Percentiles rank a stretch among this genome's conserved stretches.
phyloP scores from a whole-genome alignment of 2,888 invertebrate genomes.

The Plebejus melissa region DNA sequence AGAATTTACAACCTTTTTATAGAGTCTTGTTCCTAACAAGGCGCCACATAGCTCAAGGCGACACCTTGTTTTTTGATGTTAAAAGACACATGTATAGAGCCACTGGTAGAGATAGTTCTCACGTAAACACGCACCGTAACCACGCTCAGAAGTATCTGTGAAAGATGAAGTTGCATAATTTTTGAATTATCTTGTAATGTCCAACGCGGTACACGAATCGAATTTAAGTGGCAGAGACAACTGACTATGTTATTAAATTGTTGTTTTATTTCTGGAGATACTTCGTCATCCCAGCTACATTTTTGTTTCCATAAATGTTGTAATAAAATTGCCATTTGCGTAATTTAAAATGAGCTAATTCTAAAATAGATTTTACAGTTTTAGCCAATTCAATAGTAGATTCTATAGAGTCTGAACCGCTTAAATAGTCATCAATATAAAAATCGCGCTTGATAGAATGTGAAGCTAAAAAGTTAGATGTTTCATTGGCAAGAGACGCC shows the following conservation, averaged over 20 bases:
- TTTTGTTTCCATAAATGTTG: not conserved
- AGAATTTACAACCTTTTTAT: too few species aligned
- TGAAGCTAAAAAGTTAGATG: too few species aligned
- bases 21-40: too few species aligned
- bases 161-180: too few species aligned
- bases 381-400: not conserved
- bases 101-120: too few species aligned
- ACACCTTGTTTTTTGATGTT: too few species aligned
- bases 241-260: not conserved
- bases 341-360: conserved; percentile 24
- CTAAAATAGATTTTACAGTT: not conserved
- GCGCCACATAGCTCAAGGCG: too few species aligned
- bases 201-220: not conserved
- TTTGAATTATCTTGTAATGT: too few species aligned
- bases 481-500: too few species aligned
- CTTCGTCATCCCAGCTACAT: not conserved
- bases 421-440: conserved; percentile 18
- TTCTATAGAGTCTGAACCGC: not conserved
- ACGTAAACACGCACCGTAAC: too few species aligned
- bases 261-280: not conserved
- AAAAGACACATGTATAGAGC: too few species aligned
- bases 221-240: not conserved
- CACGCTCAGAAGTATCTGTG: too few species aligned
- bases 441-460: not conserved
- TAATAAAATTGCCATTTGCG: conserved; percentile 22